Percentiles rank a stretch among this genome's conserved stretches.
Conservation (phyloP, 2,888 invertebrate species). For the Heteropelma amictum region DNA sequence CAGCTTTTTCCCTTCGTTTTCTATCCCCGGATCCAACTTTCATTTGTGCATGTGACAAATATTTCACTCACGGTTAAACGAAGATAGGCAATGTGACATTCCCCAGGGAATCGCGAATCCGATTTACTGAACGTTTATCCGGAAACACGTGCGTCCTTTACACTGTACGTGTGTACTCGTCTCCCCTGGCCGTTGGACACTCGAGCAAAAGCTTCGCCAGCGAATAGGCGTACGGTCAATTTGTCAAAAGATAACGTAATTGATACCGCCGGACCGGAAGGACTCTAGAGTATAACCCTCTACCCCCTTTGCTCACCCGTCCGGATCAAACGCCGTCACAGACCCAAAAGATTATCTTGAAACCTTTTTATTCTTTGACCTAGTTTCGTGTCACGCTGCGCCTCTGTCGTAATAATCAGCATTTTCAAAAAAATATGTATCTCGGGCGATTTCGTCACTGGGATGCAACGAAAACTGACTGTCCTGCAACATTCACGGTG, state of each 20-base stretch:
- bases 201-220: conserved; percentile 21
- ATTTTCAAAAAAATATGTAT: neutral
- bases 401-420: no score
- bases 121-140: conserved; percentile 9
- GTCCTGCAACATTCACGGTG: no score
- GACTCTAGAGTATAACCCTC: conserved; percentile 35
- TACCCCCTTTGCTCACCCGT: no score
- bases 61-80: conserved; percentile 26
- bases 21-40: conserved; percentile 22
- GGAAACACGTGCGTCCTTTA: conserved; percentile 13
- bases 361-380: conserved; percentile 21
- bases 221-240: conserved; percentile 43
- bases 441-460: no score
- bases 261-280: conserved; percentile 41
- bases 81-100: conserved; percentile 21
- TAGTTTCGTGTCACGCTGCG: conserved; percentile 4
- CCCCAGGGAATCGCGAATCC: conserved; percentile 33
- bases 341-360: conserved; percentile 1
- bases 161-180: conserved; percentile 1
- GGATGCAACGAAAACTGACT: no score
- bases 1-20: neutral
- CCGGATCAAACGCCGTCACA: conserved; percentile 31
- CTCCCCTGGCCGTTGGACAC: neutral
- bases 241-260: conserved; percentile 56
- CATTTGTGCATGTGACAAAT: conserved; percentile 15